Evolutionary conservation across 2,797 vertebrate species (phyloP).

Genomic region (Podargus strigoides): DNA sequence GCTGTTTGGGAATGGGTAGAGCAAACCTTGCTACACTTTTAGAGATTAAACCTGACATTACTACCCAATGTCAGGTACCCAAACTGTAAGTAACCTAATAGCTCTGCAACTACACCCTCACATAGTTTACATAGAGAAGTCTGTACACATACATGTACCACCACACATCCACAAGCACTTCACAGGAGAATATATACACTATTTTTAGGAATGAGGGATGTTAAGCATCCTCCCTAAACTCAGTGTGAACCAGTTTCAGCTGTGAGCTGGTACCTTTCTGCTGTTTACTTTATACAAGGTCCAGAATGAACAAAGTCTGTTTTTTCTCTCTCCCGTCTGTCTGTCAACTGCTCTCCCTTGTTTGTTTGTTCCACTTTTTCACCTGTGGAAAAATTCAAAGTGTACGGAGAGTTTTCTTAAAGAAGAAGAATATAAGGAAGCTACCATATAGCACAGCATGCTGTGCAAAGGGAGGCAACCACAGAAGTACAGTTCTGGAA

Average conservation of each 20-base stretch:
- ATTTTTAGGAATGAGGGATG: background rate
- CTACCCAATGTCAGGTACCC: background rate
- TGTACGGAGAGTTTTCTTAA: background rate
- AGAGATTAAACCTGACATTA: background rate
- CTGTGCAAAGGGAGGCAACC: background rate
- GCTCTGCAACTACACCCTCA: background rate
- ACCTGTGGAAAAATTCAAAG: constrained; percentile 25
- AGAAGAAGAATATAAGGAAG: background rate
- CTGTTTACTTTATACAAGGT: constrained; percentile 4
- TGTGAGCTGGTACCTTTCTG: constrained; percentile 4
- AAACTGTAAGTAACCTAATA: background rate
- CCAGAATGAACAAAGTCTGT: background rate
- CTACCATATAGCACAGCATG: background rate
- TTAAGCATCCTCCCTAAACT: background rate
- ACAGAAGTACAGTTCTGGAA: background rate
- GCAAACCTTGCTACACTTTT: background rate
- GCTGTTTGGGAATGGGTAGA: background rate
- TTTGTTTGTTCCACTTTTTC: constrained; percentile 15
- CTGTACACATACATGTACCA: background rate
- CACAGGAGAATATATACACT: background rate
- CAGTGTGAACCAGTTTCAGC: background rate
- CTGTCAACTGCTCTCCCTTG: constrained; percentile 11
- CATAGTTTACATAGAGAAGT: background rate
- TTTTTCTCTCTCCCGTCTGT: constrained; percentile 1
- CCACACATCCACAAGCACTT: background rate